Percentiles rank a stretch among this genome's conserved stretches.
phyloP scores from a whole-genome alignment of 2,888 invertebrate genomes.

The Drosophila leonis region DNA sequence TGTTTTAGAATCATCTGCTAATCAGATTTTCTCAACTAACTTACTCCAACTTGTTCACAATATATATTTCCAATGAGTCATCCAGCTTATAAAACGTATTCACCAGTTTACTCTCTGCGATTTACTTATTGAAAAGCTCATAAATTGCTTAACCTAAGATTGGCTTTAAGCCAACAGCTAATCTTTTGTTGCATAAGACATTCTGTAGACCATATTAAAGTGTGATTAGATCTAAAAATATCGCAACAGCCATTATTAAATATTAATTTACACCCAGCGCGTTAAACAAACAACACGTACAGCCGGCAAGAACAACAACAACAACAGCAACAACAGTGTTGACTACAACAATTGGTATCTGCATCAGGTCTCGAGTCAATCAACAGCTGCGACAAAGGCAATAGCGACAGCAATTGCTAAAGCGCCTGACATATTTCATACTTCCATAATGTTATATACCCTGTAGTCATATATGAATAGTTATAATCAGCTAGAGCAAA shows the following conservation, averaged over 20 bases:
- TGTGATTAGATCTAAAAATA: constrained; percentile 69
- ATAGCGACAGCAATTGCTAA: constrained; percentile 28
- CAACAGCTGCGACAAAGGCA: constrained; percentile 60
- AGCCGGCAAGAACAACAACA: constrained; percentile 36
- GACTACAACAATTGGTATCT: constrained; percentile 61
- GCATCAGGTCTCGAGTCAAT: constrained; percentile 66
- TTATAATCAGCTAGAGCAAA: background rate
- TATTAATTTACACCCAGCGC: constrained; percentile 82
- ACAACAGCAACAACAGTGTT: constrained; percentile 29
- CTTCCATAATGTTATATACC: constrained; percentile 59
- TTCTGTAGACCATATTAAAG: constrained; percentile 60
- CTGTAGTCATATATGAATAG: background rate
- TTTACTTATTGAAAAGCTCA: constrained; percentile 1
- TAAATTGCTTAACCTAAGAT: constrained; percentile 54
- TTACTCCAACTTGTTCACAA: background rate
- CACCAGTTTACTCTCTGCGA: background rate
- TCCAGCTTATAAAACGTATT: too few species aligned
- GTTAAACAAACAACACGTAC: constrained; percentile 81
- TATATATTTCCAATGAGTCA: background rate
- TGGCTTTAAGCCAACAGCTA: constrained; percentile 22
- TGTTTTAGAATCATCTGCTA: background rate
- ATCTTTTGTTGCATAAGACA: constrained; percentile 45
- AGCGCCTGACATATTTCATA: constrained; percentile 58
- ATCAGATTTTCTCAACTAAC: background rate
- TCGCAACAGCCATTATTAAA: constrained; percentile 76